Base-by-base conservation (phyloP, 1,140 invertebrate species). In the Lepidurus packardi region DNA sequence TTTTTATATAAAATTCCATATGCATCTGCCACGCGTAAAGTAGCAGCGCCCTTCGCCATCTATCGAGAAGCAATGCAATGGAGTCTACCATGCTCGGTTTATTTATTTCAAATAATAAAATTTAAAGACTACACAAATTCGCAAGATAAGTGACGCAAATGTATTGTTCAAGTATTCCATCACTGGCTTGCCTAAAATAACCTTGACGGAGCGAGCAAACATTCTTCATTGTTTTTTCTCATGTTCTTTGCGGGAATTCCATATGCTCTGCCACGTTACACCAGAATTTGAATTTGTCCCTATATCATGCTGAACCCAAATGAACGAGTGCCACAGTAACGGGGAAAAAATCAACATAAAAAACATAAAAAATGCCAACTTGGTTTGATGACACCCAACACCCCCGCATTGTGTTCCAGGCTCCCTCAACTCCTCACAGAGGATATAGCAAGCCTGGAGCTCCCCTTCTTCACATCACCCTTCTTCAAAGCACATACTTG, bases 391-490 rank as follows among this genome's bases (percentile, higher is more conserved):
- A 65, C 53, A 65, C 53, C 53, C 53, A 65, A 65, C 53, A 65
- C 53, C 53, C 53, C 53, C 53, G 13, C 53, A 65, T 65, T 65
- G 16, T 65, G 53, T 65, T 21, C 53, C 53, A 65, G 53, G 53
- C 53, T 65, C 53, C 53, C 53, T 65, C 53, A 21, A 65, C 53
- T 65, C 53, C 53, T 65, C 53, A 65, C 53, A 65, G 53, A 65
- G 53, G 53, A 65, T 65, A 65, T 65, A 65, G 53, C 53, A 65
- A 65, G 53, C 53, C 53, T 65, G 53, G 53, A 65, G 53, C 53
- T 65, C 16, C 53, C 53, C 53, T 65, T 65, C 53, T 21, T 65
- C 53, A 65, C 53, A 65, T 65, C 53, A 21, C 53, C 53, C 13
- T 65, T 65, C 53, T 65, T n/a, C 53, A 65, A 65, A 65, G n/a